phyloP scores from a whole-genome alignment of 2,113 vertebrate genomes.

The Phalacrocorax aristotelis region DNA sequence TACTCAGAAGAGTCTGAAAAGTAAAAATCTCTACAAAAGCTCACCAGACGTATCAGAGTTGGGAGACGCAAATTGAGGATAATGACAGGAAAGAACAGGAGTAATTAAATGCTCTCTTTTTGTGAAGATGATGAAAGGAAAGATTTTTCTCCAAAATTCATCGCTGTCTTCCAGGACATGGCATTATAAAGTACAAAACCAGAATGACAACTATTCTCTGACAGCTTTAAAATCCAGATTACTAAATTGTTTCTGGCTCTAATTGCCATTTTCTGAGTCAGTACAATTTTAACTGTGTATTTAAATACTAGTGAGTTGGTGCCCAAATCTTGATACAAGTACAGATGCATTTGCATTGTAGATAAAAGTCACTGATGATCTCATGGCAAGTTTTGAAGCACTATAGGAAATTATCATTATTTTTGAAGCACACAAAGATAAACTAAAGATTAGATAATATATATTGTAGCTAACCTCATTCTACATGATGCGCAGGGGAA shows the following conservation, averaged over 20 bases:
- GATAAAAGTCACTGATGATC: neutral
- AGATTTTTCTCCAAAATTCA: neutral
- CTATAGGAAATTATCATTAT: neutral
- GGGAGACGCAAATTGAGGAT: neutral
- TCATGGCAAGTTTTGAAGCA: neutral
- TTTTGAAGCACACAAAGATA: neutral
- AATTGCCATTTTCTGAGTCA: neutral
- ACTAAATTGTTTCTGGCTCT: conserved; percentile 9
- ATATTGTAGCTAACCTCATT: neutral
- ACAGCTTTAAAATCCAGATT: neutral
- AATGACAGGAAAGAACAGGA: conserved; percentile 6
- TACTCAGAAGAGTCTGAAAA: neutral
- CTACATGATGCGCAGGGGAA: neutral
- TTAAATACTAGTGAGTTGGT: neutral
- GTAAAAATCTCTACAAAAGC: neutral
- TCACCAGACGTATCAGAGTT: neutral
- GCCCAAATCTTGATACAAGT: neutral
- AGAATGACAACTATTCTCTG: neutral
- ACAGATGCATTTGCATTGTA: neutral
- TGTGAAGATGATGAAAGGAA: neutral
- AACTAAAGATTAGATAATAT: neutral
- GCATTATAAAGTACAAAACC: neutral
- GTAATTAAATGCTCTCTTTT: neutral
- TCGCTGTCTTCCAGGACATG: neutral
- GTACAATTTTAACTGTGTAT: neutral